Base-by-base conservation (phyloP, 2,113 vertebrate genomes). In the Cinclus mexicanus region DNA sequence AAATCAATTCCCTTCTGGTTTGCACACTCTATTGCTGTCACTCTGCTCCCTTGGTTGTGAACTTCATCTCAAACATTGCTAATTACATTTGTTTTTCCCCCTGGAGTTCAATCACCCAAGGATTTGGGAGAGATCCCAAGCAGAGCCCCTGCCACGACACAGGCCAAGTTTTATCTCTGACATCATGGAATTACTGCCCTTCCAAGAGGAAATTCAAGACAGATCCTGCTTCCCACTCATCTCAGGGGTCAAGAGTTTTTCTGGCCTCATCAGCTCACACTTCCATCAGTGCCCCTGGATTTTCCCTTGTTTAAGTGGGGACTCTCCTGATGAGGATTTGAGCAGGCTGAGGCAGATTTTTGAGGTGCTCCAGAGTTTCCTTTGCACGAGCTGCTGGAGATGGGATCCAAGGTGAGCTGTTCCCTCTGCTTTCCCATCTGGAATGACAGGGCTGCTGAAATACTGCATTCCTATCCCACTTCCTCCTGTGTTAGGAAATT, bases 371-470 rank as follows among this genome's bases (percentile, higher is more conserved):
- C 59, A 67, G 74, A 64, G 49, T 61, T 91, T 46, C n/a, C 41
- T 59, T 35, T 37, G 24, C 52, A 47, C 56, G 49, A 37, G 46
- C 60, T 12, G 2, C 67, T n/a, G 42, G 72, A 87, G 44, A 31
- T 4, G 1, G 0, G 7, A 79, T 65, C 47, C 80, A 80, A 88
- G 90, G 68, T 19, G 83, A 91, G 69, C 39, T 64, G 44, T 33
- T 57, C 79, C 37, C 78, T 87, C 78, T 55, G 74, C 67, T 49
- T 16, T 57, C 33, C 83, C 6, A 1, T 11, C 74, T 63, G 74
- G 60, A 89, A 70, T n/a, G 64, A 67, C 90, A 90, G 60, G 14
- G 46, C 35, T 80, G 61, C 28, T 95, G 88, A 93, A 95, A 93
- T 68, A 47, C 9, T 50, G 31, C 69, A 88, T 88, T 88, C 90